Conservation (phyloP, 2,888 invertebrate genomes). For the Cecidostiba fungosa region DNA sequence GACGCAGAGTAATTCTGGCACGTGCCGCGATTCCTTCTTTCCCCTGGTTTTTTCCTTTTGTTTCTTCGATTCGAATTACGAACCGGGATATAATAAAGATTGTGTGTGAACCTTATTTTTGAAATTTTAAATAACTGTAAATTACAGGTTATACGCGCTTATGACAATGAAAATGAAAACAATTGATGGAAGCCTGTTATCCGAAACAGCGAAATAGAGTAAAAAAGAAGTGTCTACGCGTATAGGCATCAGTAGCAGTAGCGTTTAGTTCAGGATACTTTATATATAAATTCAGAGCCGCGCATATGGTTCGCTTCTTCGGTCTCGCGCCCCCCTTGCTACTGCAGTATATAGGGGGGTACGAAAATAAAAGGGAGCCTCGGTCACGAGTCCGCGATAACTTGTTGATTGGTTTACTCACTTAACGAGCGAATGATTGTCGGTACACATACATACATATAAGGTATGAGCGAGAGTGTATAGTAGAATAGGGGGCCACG, state of each 20-base stretch:
- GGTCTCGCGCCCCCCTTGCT: too few species aligned
- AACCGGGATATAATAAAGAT: too few species aligned
- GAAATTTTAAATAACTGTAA: too few species aligned
- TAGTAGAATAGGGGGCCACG: not conserved
- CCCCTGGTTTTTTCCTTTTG: too few species aligned
- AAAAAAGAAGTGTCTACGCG: not conserved
- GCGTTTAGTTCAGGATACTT: not conserved
- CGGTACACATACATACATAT: too few species aligned
- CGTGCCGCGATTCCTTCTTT: not conserved
- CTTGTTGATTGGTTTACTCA: conserved; percentile 69
- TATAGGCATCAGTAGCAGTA: too few species aligned
- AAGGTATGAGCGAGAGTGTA: not conserved
- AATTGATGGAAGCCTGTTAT: too few species aligned
- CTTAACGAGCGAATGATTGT: conserved; percentile 65
- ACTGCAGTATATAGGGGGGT: not conserved
- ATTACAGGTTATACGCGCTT: not conserved
- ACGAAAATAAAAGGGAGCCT: not conserved
- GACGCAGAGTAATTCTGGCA: not conserved
- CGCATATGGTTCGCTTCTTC: conserved; percentile 37
- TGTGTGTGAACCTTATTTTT: too few species aligned
- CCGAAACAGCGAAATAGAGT: not conserved
- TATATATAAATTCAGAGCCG: not conserved
- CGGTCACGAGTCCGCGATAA: conserved; percentile 49
- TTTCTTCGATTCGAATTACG: too few species aligned
- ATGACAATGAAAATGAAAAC: not conserved